phyloP scores from a whole-genome alignment of 30 jellyfish, hydroid and myxozoan species.

The Morbakka virulenta region DNA sequence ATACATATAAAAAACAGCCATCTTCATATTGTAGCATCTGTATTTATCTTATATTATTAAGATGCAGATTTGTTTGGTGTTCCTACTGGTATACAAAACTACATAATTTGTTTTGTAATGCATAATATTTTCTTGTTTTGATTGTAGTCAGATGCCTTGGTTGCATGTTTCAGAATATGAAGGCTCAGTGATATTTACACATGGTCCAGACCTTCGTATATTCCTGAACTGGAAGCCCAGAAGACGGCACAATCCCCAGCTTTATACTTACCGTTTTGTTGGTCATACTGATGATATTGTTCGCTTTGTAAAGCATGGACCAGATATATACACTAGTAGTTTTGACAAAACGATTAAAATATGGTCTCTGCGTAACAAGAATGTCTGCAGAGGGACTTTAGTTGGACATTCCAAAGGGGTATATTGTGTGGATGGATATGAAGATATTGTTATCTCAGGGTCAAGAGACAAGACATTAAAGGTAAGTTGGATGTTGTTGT shows the following conservation, averaged over 20 bases:
- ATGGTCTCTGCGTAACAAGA: constrained; percentile 22
- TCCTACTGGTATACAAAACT: no score
- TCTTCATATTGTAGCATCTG: no score
- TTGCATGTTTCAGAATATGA: constrained; percentile 11
- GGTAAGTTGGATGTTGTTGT: no score
- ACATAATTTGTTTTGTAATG: no score
- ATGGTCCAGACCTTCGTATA: constrained; percentile 43
- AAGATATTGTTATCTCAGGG: constrained; percentile 42
- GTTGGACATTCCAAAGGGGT: constrained; percentile 25
- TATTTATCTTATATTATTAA: no score
- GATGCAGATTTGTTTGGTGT: no score
- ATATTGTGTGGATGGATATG: constrained; percentile 36
- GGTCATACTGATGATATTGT: constrained; percentile 45
- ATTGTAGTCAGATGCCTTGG: constrained; percentile 70
- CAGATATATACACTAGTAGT: constrained; percentile 19
- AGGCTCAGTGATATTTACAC: constrained; percentile 5
- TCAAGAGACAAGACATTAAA: constrained; percentile 40
- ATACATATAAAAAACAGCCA: no score
- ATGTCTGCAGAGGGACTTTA: constrained; percentile 5
- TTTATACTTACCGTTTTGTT: neutral
- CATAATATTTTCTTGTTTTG: no score
- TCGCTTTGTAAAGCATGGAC: constrained; percentile 33
- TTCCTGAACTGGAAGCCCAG: neutral
- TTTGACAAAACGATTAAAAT: constrained; percentile 36
- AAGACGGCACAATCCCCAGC: neutral